phyloP scores from a whole-genome alignment of 2,113 vertebrate genomes.

The Gnathonemus echidnorhynchus region DNA sequence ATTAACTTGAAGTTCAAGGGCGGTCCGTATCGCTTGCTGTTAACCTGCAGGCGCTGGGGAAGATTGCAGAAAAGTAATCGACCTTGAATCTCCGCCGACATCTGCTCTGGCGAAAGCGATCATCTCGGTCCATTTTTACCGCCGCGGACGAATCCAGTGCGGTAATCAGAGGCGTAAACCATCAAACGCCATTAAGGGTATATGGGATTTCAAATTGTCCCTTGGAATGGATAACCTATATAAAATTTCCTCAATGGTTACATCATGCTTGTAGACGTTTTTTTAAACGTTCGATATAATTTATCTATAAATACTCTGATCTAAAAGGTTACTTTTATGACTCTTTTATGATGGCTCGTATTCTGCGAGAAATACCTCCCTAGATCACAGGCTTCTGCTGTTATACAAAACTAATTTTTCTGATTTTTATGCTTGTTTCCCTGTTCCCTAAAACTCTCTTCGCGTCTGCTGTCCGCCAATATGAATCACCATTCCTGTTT shows the following conservation, averaged over 20 bases:
- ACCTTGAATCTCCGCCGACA: not conserved
- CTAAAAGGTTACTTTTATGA: not conserved
- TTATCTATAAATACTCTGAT: not conserved
- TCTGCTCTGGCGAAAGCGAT: not conserved
- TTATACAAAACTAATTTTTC: not conserved
- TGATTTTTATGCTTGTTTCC: not conserved
- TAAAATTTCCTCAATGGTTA: not conserved
- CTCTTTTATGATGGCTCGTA: not conserved
- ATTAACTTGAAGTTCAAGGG: constrained; percentile 26
- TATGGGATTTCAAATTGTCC: not conserved
- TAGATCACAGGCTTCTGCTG: not conserved
- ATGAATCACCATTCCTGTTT: not conserved
- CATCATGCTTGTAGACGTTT: not conserved
- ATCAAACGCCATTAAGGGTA: not conserved
- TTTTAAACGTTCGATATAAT: not conserved
- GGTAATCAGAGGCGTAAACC: not conserved
- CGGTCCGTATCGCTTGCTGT: not conserved
- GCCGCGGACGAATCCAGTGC: not conserved
- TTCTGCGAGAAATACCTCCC: not conserved
- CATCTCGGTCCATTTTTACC: not conserved
- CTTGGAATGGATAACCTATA: not conserved
- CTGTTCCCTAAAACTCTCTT: not conserved
- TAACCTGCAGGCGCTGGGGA: not conserved
- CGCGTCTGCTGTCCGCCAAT: not conserved
- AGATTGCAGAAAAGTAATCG: not conserved